A percentile compares a stretch with the other conserved stretches of the same genome.
phyloP scores from a whole-genome alignment of 2,888 invertebrate genomes.

The Drosophila colorata region DNA sequence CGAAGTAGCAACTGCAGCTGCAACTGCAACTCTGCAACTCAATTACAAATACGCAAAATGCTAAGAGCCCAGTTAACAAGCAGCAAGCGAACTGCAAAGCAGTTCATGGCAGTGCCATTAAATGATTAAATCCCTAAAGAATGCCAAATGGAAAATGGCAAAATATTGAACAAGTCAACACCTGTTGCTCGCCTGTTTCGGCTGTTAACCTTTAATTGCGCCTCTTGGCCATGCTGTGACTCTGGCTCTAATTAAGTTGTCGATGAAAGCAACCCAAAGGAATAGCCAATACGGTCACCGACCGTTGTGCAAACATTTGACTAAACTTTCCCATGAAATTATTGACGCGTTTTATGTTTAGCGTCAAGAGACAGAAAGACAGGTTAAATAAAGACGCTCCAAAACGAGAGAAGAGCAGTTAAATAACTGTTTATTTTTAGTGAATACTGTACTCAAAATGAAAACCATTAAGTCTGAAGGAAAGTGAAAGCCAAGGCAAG shows the following conservation, averaged over 20 bases:
- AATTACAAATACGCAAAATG: constrained; percentile 34
- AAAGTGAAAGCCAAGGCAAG: too few relatives aligned
- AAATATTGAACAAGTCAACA: constrained; percentile 41
- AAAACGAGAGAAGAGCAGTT: too few relatives aligned
- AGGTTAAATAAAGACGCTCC: too few relatives aligned
- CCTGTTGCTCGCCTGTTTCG: constrained; percentile 44
- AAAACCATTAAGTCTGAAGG: too few relatives aligned
- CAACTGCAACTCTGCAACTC: constrained; percentile 26
- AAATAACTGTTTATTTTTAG: too few relatives aligned
- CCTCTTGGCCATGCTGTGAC: constrained; percentile 17
- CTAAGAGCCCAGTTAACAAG: constrained; percentile 29
- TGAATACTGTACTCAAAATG: too few relatives aligned
- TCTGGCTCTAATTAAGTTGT: constrained; percentile 63
- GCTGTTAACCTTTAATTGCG: constrained; percentile 5
- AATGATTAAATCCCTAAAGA: constrained; percentile 49
- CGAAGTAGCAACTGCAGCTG: background rate
- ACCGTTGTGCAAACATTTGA: constrained; percentile 26
- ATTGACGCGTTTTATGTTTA: constrained; percentile 29
- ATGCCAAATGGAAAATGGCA: constrained; percentile 20
- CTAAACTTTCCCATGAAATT: constrained; percentile 58
- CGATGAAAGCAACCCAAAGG: constrained; percentile 29
- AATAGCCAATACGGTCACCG: background rate
- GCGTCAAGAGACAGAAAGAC: background rate
- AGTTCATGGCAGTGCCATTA: constrained; percentile 43
- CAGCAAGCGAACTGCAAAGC: constrained; percentile 5